Conservation (phyloP, 1,140 invertebrate genomes). For the Melipona quadrifasciata region DNA sequence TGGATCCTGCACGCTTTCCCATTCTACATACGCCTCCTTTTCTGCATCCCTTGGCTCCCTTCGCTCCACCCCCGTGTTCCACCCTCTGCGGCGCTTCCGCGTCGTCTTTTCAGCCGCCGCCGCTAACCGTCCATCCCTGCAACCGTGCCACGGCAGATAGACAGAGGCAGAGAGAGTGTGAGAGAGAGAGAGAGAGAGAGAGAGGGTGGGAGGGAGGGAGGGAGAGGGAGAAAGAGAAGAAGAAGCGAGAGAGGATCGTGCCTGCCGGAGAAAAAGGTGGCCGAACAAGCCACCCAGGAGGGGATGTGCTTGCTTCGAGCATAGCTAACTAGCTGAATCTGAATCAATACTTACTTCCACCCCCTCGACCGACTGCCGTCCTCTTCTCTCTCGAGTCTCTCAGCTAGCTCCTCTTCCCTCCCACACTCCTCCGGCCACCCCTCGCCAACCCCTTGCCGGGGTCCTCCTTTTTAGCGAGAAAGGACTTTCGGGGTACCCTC, state of each 20-base stretch:
- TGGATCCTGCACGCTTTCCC: constrained; percentile 43
- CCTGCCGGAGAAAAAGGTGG: constrained; percentile 49
- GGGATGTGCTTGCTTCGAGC: constrained; percentile 69
- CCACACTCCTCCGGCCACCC: neutral
- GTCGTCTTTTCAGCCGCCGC: constrained; percentile 46
- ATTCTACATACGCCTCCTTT: constrained; percentile 39
- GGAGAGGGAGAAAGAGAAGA: neutral
- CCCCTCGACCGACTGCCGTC: constrained; percentile 13
- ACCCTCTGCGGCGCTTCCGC: constrained; percentile 18
- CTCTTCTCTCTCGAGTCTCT: constrained; percentile 3
- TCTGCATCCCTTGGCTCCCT: constrained; percentile 3
- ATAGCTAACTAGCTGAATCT: constrained; percentile 80
- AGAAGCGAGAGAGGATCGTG: constrained; percentile 36
- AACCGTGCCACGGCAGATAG: constrained; percentile 1
- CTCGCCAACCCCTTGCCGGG: neutral
- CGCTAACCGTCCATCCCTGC: constrained; percentile 44
- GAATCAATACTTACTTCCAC: constrained; percentile 78
- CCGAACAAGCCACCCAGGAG: constrained; percentile 30
- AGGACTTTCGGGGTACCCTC: constrained; percentile 43
- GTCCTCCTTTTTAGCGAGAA: constrained; percentile 49
- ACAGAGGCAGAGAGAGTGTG: neutral
- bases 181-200: neutral
- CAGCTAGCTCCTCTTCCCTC: neutral
- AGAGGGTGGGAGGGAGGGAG: neutral
- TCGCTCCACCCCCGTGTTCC: constrained; percentile 25